Evolutionary conservation across 1,140 invertebrate genomes (phyloP), one percentile per base, ranked within the genome.

Genomic region (Pseudobourletiella spinata): DNA sequence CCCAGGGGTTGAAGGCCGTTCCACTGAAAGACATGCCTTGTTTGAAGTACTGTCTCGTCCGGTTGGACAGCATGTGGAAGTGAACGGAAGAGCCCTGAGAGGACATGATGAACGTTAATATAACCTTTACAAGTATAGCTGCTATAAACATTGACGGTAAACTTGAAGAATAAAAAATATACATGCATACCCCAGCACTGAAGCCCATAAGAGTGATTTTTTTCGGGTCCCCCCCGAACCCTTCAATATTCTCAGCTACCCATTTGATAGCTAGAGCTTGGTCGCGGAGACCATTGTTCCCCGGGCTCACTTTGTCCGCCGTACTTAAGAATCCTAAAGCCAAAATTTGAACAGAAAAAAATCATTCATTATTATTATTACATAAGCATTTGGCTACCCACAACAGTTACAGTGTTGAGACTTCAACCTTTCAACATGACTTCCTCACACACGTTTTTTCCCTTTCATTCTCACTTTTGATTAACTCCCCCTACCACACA

Each of bases 1-100:
- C 62, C 66, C 66, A 68, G n/a, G 59, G 59, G 20, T 48, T 58
- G 39, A 64, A 68, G 6, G 30, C 66, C 29, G 56, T 43, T 39
- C 63, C 57, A 59, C 63, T 60, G 14, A 65, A 2, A 43, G 63
- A 63, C 26, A 64, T 24, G 1, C 43, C 58, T 32, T 3, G 3
- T 39, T 60, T 56, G 20, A 59, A 63, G 58, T 51, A 61, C 4
- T 39, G 1, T 25, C 14, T 51, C 20, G 51, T 57, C 25, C 42
- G 48, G 6, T 29, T 48, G 6, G 52, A 24, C 16, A 65, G 22
- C 39, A 61, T 46, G 28, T 65, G 58, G 1, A 65, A 61, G 54
- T 65, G 59, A 26, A 35, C 42, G 3, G 42, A 50, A 24, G 46
- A 15, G 26, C 20, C 64, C 25, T 26, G 16, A 3, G 29, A 54